Conservation (phyloP, 2,888 invertebrate species). For the Heteropelma amictum region DNA sequence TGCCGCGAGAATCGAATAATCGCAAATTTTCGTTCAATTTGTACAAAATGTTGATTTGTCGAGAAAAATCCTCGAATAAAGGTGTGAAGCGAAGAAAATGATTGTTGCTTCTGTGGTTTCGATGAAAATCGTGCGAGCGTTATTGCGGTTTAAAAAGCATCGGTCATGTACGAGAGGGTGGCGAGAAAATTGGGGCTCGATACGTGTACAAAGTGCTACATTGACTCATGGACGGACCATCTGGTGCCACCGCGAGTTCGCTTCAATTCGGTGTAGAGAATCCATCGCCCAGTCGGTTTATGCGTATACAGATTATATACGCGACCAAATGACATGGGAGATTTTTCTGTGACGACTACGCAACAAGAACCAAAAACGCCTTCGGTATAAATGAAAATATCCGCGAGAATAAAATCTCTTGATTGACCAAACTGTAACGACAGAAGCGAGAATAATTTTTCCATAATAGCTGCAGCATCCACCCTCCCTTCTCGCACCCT, state of each 20-base stretch:
- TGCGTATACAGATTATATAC: neutral
- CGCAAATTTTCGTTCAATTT: no score
- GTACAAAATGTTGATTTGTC: no score
- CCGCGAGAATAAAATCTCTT: conserved; percentile 56
- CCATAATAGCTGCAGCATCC: conserved; percentile 39
- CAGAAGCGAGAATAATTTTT: conserved; percentile 72
- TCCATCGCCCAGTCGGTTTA: conserved; percentile 43
- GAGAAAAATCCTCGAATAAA: neutral
- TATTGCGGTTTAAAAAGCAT: conserved; percentile 47
- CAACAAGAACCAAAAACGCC: conserved; percentile 22
- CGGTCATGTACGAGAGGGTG: conserved; percentile 30
- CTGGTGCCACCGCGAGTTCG: conserved; percentile 65
- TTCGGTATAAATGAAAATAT: neutral
- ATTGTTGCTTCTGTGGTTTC: conserved; percentile 11
- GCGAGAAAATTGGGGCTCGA: conserved; percentile 58
- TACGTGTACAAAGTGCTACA: conserved; percentile 70
- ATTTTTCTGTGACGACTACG: conserved; percentile 42
- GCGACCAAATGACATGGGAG: neutral
- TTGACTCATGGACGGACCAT: conserved; percentile 74
- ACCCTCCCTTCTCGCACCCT: neutral
- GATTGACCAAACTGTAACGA: conserved; percentile 76
- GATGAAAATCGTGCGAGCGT: conserved; percentile 18
- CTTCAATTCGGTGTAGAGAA: conserved; percentile 25
- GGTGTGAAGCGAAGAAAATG: conserved; percentile 3
- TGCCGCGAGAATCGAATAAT: no score